phyloP scores from a whole-genome alignment of 2,113 vertebrate genomes.

The Solea senegalensis region DNA sequence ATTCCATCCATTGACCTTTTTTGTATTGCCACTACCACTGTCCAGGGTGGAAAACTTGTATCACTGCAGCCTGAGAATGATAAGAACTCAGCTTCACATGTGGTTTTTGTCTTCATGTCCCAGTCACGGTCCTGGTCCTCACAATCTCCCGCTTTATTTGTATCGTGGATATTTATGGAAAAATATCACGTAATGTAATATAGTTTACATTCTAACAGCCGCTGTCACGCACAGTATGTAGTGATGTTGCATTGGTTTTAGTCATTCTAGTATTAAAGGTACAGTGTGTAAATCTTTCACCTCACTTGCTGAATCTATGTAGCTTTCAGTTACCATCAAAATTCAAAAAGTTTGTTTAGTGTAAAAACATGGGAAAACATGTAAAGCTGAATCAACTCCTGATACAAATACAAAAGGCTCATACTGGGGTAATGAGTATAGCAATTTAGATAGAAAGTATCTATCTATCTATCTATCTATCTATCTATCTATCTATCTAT shows the following conservation, averaged over 20 bases:
- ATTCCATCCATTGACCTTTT: not conserved
- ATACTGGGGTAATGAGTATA: too few species aligned
- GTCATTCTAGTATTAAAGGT: not conserved
- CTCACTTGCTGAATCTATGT: too few species aligned
- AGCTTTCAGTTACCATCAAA: too few species aligned
- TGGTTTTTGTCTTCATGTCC: not conserved
- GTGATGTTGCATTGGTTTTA: not conserved
- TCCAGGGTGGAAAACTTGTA: slow-evolving; percentile 5
- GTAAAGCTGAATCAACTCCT: too few species aligned
- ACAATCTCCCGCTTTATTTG: not conserved
- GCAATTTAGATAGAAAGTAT: too few species aligned
- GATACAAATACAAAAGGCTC: too few species aligned
- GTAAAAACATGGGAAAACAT: too few species aligned
- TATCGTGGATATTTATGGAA: not conserved
- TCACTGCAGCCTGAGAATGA: slow-evolving; percentile 5
- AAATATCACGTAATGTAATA: not conserved
- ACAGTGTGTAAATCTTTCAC: too few species aligned
- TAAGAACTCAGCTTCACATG: slow-evolving; percentile 18
- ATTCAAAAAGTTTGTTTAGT: too few species aligned
- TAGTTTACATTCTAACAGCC: not conserved
- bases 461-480: too few species aligned
- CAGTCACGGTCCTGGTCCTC: not conserved
- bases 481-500: too few species aligned
- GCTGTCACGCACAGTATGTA: too few species aligned
- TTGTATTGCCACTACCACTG: not conserved